Base-by-base conservation (phyloP, 2,888 invertebrate genomes). In the Myopa testacea region DNA sequence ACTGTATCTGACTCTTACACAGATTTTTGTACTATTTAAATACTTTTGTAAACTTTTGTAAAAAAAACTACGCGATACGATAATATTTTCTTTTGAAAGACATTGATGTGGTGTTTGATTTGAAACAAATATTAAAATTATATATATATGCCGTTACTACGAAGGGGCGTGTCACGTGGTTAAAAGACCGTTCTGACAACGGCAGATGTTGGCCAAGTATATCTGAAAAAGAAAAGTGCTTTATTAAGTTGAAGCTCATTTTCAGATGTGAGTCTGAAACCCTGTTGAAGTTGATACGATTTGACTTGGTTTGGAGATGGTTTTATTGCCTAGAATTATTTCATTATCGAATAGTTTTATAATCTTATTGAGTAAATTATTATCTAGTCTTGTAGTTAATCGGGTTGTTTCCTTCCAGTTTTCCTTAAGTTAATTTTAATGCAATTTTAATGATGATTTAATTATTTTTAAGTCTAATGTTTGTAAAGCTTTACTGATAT, bases 11-110 rank as follows among this genome's bases (percentile, higher is more conserved):
- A 40, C 8, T 4, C 40, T 40, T 40, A 8, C 40, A 40, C 40
- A 6, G 8, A 40, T 6, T 40, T 55, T 55, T n/a, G 14, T 10
- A 12, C 55, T 55, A 5, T 55, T 55, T 55, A 12, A 55, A 55
- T 6, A 5, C 5, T 55, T 55, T 3, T 12, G n/a, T n/a, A 12
- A 12, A n/a, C 16, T 50, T 50, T 50, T 50, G 14, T 0, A 55
- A n/a, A 55, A 58, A 71, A 6, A 26, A 77, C 80, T 76, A 83
- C 78, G 76, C 71, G 76, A 71, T 76, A 81, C 82, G 82, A 77
- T 79, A 83, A 80, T 83, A 85, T 84, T 84, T 84, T 84, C 84
- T 86, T 83, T 84, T 84, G 81, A 83, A 85, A 85, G 85, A 87
- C 88, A 88, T 88, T 87, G 85, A 84, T 76, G 75, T 73, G 50